These are phyloP conservation scores for Drosophila carrolli DNA, from an alignment of 1,140 invertebrate genomes.

Conservation along the genomic window DNA sequence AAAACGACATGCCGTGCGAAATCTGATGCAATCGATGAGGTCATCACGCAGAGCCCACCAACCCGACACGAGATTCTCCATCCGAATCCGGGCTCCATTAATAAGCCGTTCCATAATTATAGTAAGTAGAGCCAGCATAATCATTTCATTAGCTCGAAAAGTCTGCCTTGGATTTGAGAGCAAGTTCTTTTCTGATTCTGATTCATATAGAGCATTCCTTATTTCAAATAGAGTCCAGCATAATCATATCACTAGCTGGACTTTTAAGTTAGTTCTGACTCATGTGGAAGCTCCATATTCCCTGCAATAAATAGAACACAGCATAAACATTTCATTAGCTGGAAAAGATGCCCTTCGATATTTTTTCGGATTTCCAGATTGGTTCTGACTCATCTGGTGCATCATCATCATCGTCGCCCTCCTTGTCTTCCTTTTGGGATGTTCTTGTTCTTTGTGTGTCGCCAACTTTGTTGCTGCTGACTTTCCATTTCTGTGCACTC, in stretches of 20 bases:
- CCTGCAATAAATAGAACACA: slow-evolving; percentile 16
- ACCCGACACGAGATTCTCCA: slow-evolving; percentile 37
- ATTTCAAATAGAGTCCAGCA: background rate
- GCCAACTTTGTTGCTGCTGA: slow-evolving; percentile 31
- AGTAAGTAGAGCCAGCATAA: slow-evolving; percentile 37
- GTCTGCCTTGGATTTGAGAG: background rate
- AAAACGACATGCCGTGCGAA: slow-evolving; percentile 76
- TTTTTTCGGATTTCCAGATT: slow-evolving; percentile 3
- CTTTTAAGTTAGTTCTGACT: background rate
- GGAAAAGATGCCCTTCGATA: slow-evolving; percentile 4
- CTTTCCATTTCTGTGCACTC: slow-evolving; percentile 37
- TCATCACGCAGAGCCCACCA: slow-evolving; percentile 57
- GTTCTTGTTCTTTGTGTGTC: slow-evolving; percentile 34
- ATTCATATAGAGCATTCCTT: background rate
- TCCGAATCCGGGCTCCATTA: slow-evolving; percentile 42
- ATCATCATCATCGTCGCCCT: slow-evolving; percentile 32
- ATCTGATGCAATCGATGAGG: slow-evolving; percentile 83
- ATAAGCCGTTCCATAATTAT: slow-evolving; percentile 60
- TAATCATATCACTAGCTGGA: too few relatives aligned
- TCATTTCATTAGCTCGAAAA: slow-evolving; percentile 20
- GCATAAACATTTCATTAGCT: slow-evolving; percentile 24
- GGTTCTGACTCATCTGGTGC: slow-evolving; percentile 38
- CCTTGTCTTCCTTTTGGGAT: slow-evolving; percentile 9
- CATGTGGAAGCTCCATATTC: background rate
- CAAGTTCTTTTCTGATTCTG: background rate